These are phyloP conservation scores for Myrmophylax atrothorax DNA, from an alignment of 2,113 vertebrate genomes.

Conservation along the genomic window DNA sequence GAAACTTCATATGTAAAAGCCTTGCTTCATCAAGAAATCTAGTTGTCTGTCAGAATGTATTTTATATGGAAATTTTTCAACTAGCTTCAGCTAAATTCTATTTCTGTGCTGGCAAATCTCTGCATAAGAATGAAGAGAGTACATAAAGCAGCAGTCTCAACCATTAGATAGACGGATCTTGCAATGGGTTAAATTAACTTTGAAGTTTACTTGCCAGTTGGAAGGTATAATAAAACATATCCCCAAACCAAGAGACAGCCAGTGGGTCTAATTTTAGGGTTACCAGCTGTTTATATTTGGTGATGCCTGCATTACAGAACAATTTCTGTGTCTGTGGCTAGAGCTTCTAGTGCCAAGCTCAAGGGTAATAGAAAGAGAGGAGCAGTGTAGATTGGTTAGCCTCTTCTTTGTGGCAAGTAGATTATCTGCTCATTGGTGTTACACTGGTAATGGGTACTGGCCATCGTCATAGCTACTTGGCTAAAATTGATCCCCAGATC, in stretches of 20 bases:
- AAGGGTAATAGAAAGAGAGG: slow-evolving; percentile 4
- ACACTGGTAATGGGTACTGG: background rate
- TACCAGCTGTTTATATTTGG: slow-evolving; percentile 59
- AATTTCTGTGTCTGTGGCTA: slow-evolving; percentile 66
- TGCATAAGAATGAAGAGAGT: background rate
- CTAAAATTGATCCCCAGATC: background rate
- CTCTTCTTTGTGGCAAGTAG: slow-evolving; percentile 19
- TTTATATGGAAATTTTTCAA: background rate
- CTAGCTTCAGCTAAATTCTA: background rate
- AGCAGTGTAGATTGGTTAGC: slow-evolving; percentile 28
- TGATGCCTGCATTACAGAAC: slow-evolving; percentile 62
- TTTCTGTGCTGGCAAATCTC: background rate
- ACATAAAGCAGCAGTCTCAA: background rate
- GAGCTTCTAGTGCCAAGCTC: slow-evolving; percentile 19
- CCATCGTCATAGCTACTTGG: background rate
- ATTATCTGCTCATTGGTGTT: background rate
- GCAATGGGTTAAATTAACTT: slow-evolving; percentile 43
- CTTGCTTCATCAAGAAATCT: background rate
- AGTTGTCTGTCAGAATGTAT: background rate
- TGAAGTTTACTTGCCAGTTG: slow-evolving; percentile 17
- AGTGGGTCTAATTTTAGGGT: slow-evolving; percentile 21
- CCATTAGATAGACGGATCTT: slow-evolving; percentile 8
- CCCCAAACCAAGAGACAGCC: slow-evolving; percentile 37
- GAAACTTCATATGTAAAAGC: background rate
- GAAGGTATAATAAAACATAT: slow-evolving; percentile 40